phyloP scores from a whole-genome alignment of 2,113 vertebrate species.

The Oostethus manadensis region DNA sequence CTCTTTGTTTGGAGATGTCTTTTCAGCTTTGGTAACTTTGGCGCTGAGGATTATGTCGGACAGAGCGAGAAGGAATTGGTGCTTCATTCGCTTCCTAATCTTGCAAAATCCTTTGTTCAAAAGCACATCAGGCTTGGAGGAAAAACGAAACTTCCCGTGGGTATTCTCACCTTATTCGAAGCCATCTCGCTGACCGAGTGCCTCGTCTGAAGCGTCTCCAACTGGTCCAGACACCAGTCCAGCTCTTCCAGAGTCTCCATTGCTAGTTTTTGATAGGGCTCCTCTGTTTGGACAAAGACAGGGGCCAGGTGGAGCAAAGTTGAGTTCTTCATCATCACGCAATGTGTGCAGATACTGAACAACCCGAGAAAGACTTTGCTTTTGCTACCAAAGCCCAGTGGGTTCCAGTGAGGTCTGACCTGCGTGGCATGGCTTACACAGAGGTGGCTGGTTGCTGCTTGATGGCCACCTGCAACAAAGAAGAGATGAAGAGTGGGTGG shows the following conservation, averaged over 20 bases:
- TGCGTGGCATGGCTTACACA: conserved; percentile 68
- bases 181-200: conserved; percentile 80
- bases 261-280: conserved; percentile 79
- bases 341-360: not conserved
- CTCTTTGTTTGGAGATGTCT: no score
- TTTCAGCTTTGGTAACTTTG: not conserved
- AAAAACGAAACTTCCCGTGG: no score
- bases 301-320: not conserved
- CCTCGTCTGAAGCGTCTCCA: conserved; percentile 89
- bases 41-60: not conserved
- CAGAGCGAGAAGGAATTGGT: not conserved
- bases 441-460: conserved; percentile 59
- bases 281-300: conserved; percentile 71
- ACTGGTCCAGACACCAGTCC: conserved; percentile 95
- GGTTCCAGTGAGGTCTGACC: conserved; percentile 67
- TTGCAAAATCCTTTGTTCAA: no score
- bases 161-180: conserved; percentile 73
- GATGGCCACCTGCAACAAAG: conserved; percentile 63
- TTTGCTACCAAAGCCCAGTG: no score
- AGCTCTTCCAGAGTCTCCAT: conserved; percentile 88
- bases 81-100: no score
- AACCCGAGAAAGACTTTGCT: not conserved
- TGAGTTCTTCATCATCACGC: not conserved
- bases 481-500: conserved; percentile 3
- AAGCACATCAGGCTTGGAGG: no score